Conservation (phyloP, 30 jellyfish, hydroid and myxozoan genomes). For the Haliclystus octoradiatus region DNA sequence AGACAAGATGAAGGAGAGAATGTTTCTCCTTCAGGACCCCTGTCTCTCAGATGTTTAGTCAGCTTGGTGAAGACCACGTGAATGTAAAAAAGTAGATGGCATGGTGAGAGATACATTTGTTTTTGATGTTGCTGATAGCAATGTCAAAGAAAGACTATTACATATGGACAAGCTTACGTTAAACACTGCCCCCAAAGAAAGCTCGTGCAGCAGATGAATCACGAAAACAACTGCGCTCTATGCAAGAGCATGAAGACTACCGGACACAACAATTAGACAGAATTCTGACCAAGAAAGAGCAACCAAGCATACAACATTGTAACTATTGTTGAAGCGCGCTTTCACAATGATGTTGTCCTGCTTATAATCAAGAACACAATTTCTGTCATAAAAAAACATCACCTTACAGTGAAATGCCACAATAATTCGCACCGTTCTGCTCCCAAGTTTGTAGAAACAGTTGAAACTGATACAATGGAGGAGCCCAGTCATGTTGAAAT, state of each 20-base stretch:
- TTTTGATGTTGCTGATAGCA: not conserved
- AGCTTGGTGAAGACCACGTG: not conserved
- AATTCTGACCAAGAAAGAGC: not conserved
- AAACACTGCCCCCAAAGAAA: not conserved
- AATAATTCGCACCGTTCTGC: not conserved
- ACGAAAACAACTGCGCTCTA: not conserved
- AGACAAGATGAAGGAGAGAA: not conserved
- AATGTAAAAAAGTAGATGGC: not conserved
- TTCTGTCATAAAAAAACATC: not conserved
- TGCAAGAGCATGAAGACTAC: not conserved
- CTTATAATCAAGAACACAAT: not conserved
- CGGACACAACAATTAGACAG: not conserved
- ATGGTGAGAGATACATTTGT: not conserved
- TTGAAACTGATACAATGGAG: no score
- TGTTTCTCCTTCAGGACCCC: no score
- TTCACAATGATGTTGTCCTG: not conserved
- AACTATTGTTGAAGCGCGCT: not conserved
- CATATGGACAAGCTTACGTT: not conserved
- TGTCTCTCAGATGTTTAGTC: no score
- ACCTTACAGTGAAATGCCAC: not conserved
- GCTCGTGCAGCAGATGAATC: conserved; percentile 1
- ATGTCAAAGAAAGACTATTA: not conserved
- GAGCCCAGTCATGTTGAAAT: no score
- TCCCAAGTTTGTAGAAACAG: not conserved
- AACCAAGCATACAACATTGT: not conserved